These are phyloP conservation scores for Squalus acanthias DNA, from an alignment of 2,797 vertebrate species.

Conservation along the genomic window DNA sequence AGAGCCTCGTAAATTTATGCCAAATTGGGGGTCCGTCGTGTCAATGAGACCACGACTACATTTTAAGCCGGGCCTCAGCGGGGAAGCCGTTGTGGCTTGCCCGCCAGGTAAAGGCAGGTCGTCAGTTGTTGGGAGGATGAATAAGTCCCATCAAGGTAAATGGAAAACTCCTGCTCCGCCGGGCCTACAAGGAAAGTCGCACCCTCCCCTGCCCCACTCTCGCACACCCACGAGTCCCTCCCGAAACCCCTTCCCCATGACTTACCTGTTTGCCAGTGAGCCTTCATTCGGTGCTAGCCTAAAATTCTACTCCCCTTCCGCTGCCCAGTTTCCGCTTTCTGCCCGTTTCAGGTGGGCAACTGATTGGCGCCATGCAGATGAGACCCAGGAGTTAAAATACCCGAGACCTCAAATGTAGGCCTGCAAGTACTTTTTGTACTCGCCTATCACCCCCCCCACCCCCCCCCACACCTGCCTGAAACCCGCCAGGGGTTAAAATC, in stretches of 20 bases:
- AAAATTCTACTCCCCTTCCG: neutral
- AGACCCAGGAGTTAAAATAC: neutral
- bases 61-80: too few relatives aligned
- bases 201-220: neutral
- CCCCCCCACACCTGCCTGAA: neutral
- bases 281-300: neutral
- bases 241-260: too few relatives aligned
- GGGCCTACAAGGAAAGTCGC: neutral
- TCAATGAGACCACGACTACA: too few relatives aligned
- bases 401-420: neutral
- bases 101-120: neutral
- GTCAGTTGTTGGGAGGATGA: neutral
- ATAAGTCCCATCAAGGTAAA: neutral
- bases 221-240: neutral
- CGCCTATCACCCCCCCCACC: neutral
- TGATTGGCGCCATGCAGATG: neutral
- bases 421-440: neutral
- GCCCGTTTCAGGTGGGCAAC: neutral
- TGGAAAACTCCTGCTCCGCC: neutral
- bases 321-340: too few relatives aligned
- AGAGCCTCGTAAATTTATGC: neutral
- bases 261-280: neutral
- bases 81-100: neutral
- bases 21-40: too few relatives aligned
- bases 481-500: neutral